These are phyloP conservation scores for Puntigrus tetrazona DNA, from an alignment of 2,113 vertebrate genomes.

Conservation along the genomic window DNA sequence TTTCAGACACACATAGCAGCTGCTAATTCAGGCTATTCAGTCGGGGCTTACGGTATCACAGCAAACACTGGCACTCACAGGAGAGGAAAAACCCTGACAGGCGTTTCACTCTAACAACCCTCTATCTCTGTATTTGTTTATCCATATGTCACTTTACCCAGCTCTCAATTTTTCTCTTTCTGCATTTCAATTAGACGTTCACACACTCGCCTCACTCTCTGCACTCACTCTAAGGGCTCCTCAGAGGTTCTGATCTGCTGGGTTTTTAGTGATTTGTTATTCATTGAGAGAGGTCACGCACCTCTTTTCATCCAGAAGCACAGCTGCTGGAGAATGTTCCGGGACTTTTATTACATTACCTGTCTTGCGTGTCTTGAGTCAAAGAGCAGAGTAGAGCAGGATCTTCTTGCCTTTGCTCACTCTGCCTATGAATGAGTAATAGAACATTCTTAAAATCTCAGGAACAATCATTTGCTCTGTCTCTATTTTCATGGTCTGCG, in stretches of 20 bases:
- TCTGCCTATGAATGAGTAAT: background rate
- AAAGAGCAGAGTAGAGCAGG: background rate
- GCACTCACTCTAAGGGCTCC: background rate
- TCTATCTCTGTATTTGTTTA: slow-evolving; percentile 16
- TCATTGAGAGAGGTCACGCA: background rate
- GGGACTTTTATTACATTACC: background rate
- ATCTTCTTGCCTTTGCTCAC: background rate
- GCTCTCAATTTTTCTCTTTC: background rate
- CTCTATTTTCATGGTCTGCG: background rate
- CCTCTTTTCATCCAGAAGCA: background rate
- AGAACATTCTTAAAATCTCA: background rate
- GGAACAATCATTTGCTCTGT: background rate
- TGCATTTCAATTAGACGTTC: slow-evolving; percentile 24
- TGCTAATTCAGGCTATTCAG: slow-evolving; percentile 74
- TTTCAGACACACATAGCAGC: slow-evolving; percentile 64
- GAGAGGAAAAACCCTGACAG: slow-evolving; percentile 39
- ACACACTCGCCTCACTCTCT: background rate
- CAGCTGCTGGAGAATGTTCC: background rate
- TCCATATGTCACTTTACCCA: background rate
- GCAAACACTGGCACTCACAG: slow-evolving; percentile 61
- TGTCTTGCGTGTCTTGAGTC: background rate
- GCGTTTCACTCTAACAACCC: slow-evolving; percentile 15
- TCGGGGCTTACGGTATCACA: slow-evolving; percentile 67
- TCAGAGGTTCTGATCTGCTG: background rate
- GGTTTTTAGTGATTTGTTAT: background rate